Base-by-base conservation (phyloP, 2,797 vertebrate genomes). In the Sebastolobus altivelis region DNA sequence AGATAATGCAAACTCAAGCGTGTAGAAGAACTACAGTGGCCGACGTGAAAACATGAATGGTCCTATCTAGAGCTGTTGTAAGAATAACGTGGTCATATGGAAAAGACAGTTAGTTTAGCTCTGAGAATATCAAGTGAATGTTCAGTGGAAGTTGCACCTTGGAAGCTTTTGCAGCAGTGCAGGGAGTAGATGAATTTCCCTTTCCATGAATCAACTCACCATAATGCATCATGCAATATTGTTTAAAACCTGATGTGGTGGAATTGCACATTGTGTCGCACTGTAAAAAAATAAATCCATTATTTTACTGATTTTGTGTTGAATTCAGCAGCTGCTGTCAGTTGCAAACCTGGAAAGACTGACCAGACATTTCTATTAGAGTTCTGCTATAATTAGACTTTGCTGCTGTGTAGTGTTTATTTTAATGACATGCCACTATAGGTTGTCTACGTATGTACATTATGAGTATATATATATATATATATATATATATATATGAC, bases 301-400 rank as follows among this genome's bases (percentile, higher is more conserved):
- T n/a, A 40, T 40, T 65, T 75, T 33, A 29, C 6, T 65, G 54
- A 80, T 65, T 68, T 60, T 38, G 5, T 12, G 40, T 67, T 54
- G 59, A 40, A 65, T 12, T 70, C 9, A 59, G 14, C 60, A 46
- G 25, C 6, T 65, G 37, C 77, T 52, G 55, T 38, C 54, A 38
- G 7, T n/a, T 35, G 58, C 20, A 25, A 22, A 43, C 37, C 43
- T n/a, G 46, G 18, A 33, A 27, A 1, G 52, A 69, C 31, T 56
- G 20, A 71, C 5, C 5, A 35, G 37, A 58, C 35, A 33, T 35
- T 46, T 49, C 12, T 3, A 0, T 52, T 40, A 9, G 37, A 65
- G 6, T 43, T 63, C 46, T 60, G 22, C 27, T 60, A 38, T 20
- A 61, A 43, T 69, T 37, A 43, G 29, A 63, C 10, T 40, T n/a